phyloP scores from a whole-genome alignment of 2,113 vertebrate species.

The Jacana jacana region DNA sequence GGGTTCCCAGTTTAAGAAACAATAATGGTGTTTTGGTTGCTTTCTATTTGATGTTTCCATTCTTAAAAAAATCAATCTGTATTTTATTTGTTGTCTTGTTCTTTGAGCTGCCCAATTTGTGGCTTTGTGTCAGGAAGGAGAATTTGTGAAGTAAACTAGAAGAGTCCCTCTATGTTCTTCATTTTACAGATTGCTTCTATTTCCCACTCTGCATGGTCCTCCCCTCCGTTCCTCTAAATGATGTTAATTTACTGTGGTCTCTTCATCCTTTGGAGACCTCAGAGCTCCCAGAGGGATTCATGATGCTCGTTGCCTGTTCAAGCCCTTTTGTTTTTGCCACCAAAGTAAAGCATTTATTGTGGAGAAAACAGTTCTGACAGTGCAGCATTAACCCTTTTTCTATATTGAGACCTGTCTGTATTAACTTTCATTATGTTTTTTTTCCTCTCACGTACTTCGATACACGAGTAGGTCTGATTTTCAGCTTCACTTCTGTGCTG shows the following conservation, averaged over 20 bases:
- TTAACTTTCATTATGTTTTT: not conserved
- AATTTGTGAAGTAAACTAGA: not conserved
- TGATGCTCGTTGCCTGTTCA: not conserved
- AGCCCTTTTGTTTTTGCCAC: not conserved
- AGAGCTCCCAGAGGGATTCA: not conserved
- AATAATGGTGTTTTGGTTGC: no score
- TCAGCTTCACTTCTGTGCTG: not conserved
- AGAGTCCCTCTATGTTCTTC: not conserved
- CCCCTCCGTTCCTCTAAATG: not conserved
- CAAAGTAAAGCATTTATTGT: not conserved
- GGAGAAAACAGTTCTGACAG: not conserved
- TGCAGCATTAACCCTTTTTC: not conserved
- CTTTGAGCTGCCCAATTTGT: not conserved
- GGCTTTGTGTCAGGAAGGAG: not conserved
- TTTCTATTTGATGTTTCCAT: not conserved
- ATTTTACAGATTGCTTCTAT: not conserved
- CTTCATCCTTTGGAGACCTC: not conserved
- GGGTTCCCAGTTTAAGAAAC: not conserved
- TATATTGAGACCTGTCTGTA: accelerated
- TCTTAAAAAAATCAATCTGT: not conserved
- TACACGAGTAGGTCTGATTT: not conserved
- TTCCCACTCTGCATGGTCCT: not conserved
- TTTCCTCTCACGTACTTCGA: not conserved
- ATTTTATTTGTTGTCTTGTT: not conserved
- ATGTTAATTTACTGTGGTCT: not conserved